Percentiles rank a stretch among this genome's conserved stretches.
phyloP scores from a whole-genome alignment of 2,888 invertebrate genomes.

The Tupiocoris notatus region DNA sequence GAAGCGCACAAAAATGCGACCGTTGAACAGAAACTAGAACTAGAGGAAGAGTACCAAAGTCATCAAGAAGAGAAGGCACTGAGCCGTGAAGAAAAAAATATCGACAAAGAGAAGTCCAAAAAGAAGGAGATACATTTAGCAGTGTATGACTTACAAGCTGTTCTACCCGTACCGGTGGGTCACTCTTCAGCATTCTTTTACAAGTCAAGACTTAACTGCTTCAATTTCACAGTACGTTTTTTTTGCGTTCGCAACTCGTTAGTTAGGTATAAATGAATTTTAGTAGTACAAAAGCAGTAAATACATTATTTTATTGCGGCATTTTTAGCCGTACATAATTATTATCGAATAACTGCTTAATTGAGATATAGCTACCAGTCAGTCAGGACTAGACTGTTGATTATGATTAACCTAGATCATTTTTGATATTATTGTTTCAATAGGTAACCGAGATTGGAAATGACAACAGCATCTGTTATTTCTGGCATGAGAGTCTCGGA shows the following conservation, averaged over 20 bases:
- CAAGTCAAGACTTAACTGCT: neutral
- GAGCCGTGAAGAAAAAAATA: neutral
- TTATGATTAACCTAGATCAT: no score
- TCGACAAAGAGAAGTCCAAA: neutral
- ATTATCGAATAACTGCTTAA: no score
- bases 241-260: conserved; percentile 11
- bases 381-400: conserved; percentile 29
- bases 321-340: no score
- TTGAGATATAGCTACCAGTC: no score
- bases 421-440: conserved; percentile 29
- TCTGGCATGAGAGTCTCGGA: conserved; percentile 51
- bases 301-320: no score
- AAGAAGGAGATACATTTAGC: neutral
- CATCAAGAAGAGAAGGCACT: conserved; percentile 1
- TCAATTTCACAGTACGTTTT: neutral
- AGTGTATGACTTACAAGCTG: neutral
- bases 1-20: conserved; percentile 48
- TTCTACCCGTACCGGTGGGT: neutral
- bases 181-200: neutral
- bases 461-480: conserved; percentile 46
- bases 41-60: neutral
- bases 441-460: conserved; percentile 46
- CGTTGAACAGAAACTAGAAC: neutral
- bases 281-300: no score
- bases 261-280: no score